Conservation (phyloP, 2,888 invertebrate species). For the Sesia apiformis region DNA sequence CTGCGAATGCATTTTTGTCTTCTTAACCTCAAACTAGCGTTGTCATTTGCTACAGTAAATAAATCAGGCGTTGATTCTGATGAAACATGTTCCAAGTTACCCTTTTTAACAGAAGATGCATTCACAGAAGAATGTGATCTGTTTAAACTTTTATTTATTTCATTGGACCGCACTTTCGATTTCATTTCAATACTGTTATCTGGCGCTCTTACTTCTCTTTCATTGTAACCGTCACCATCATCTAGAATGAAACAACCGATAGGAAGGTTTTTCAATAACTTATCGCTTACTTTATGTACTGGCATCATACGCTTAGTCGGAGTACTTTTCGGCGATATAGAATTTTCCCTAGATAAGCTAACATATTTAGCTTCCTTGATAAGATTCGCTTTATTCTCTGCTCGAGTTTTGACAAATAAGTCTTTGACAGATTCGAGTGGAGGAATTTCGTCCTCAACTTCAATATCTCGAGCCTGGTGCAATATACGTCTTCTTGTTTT, state of each 20-base stretch:
- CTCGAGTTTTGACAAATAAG: conserved; percentile 56
- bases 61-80: conserved; percentile 60
- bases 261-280: conserved; percentile 55
- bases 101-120: conserved; percentile 25
- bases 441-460: conserved; percentile 39
- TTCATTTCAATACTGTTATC: conserved; percentile 31
- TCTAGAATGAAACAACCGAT: conserved; percentile 64
- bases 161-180: conserved; percentile 15
- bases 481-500: conserved; percentile 54
- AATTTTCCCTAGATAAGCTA: conserved; percentile 58
- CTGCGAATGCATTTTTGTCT: conserved; percentile 75
- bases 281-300: conserved; percentile 47
- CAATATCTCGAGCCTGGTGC: conserved; percentile 26
- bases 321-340: conserved; percentile 53
- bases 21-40: conserved; percentile 52
- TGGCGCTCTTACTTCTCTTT: conserved; percentile 67
- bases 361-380: conserved; percentile 64
- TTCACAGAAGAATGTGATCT: conserved; percentile 57
- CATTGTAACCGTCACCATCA: conserved; percentile 63
- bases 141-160: conserved; percentile 21
- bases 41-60: conserved; percentile 31
- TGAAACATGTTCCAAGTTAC: conserved; percentile 31
- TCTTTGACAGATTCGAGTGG: conserved; percentile 44
- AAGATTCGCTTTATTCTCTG: conserved; percentile 52
- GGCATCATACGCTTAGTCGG: conserved; percentile 48